phyloP scores from a whole-genome alignment of 2,888 invertebrate genomes.

The Nephrocerus scutellatus region DNA sequence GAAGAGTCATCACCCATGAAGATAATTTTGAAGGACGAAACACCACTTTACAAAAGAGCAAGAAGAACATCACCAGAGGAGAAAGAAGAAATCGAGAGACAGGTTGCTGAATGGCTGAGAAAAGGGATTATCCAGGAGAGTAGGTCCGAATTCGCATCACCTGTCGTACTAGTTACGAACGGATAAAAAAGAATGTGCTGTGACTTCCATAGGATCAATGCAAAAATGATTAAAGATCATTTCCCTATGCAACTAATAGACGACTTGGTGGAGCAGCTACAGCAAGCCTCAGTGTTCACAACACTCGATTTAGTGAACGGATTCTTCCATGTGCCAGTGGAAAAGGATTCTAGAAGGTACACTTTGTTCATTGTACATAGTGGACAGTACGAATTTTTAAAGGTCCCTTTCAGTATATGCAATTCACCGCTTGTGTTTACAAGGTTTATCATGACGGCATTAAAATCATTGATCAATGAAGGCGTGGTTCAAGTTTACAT shows the following conservation, averaged over 20 bases:
- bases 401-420: conserved; percentile 18
- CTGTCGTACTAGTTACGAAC: conserved; percentile 13
- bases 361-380: conserved; percentile 23
- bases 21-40: no score
- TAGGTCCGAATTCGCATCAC: no score
- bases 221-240: conserved; percentile 12
- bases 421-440: conserved; percentile 12
- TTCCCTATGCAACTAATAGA: conserved; percentile 14
- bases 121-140: no score
- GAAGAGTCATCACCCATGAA: no score
- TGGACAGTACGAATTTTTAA: conserved; percentile 19
- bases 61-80: no score
- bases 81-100: no score
- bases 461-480: conserved; percentile 2
- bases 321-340: conserved; percentile 21
- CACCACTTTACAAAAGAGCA: no score
- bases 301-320: conserved; percentile 21
- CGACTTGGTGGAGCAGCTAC: conserved; percentile 8
- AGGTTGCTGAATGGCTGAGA: no score
- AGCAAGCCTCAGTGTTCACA: conserved; percentile 19
- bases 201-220: conserved; percentile 15
- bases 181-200: conserved; percentile 13
- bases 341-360: conserved; percentile 18
- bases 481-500: background rate
- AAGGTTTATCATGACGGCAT: conserved; percentile 5